These are phyloP conservation scores for Pangasianodon hypophthalmus DNA, from an alignment of 2,113 vertebrate genomes.

Conservation along the genomic window DNA sequence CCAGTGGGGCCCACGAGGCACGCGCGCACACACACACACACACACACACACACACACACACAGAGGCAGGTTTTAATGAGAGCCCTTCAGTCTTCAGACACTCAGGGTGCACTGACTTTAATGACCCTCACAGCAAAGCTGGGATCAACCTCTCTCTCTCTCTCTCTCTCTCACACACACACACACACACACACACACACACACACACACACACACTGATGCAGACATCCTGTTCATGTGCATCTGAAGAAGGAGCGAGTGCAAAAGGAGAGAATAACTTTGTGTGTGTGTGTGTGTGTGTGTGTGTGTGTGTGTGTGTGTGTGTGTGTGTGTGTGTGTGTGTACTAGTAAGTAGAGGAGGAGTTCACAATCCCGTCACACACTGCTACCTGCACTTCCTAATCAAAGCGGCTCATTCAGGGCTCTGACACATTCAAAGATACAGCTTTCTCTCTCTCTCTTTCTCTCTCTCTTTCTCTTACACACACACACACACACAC, in stretches of 20 bases:
- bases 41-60: conserved; percentile 16
- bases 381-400: conserved; percentile 70
- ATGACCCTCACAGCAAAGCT: conserved; percentile 71
- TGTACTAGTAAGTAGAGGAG: conserved; percentile 55
- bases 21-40: conserved; percentile 13
- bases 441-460: background rate
- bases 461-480: conserved; percentile 47
- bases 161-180: background rate
- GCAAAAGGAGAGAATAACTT: background rate
- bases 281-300: conserved; percentile 7
- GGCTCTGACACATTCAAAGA: conserved; percentile 62
- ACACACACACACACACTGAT: conserved; percentile 26
- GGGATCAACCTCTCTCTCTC: conserved; percentile 50
- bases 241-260: background rate
- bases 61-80: conserved; percentile 68
- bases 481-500: no score
- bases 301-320: conserved; percentile 47
- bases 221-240: background rate
- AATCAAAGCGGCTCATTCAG: conserved; percentile 68
- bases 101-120: conserved; percentile 68
- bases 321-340: background rate
- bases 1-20: conserved; percentile 61
- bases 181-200: background rate
- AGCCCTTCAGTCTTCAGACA: conserved; percentile 75
- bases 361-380: conserved; percentile 70